Conservation (phyloP, 2,113 vertebrate genomes). For the Petroica traversi region DNA sequence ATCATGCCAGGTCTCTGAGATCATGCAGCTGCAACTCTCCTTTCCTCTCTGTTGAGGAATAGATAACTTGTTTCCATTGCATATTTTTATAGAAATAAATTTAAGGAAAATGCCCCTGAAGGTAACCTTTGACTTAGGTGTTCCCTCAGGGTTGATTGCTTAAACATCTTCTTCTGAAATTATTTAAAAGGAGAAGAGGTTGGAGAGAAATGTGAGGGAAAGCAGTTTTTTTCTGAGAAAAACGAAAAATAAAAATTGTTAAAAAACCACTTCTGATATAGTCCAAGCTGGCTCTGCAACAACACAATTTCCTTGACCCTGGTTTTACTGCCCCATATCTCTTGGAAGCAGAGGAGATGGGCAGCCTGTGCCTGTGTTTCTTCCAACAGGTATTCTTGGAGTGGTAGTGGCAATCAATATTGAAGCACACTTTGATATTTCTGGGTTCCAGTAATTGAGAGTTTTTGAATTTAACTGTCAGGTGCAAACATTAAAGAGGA, state of each 20-base stretch:
- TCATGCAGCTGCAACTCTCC: not conserved
- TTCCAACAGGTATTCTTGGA: not conserved
- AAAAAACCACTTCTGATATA: not conserved
- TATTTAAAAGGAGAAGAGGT: not conserved
- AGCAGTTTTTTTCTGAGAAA: not conserved
- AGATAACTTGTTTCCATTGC: not conserved
- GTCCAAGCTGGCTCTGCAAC: not conserved
- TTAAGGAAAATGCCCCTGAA: not conserved
- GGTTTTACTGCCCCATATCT: not conserved
- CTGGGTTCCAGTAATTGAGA: not conserved
- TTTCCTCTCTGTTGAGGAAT: not conserved
- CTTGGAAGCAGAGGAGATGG: not conserved
- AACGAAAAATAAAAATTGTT: not conserved
- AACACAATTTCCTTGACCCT: not conserved
- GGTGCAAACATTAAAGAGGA: not conserved
- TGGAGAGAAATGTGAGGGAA: not conserved
- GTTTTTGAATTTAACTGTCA: constrained; percentile 13
- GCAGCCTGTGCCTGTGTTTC: not conserved
- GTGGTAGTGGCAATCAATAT: not conserved
- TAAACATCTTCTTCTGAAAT: not conserved
- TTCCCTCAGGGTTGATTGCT: not conserved
- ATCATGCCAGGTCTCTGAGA: not conserved
- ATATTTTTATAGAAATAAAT: not conserved
- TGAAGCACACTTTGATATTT: not conserved
- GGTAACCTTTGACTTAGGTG: not conserved